phyloP scores from a whole-genome alignment of 2,888 invertebrate genomes.

The Syritta pipiens region DNA sequence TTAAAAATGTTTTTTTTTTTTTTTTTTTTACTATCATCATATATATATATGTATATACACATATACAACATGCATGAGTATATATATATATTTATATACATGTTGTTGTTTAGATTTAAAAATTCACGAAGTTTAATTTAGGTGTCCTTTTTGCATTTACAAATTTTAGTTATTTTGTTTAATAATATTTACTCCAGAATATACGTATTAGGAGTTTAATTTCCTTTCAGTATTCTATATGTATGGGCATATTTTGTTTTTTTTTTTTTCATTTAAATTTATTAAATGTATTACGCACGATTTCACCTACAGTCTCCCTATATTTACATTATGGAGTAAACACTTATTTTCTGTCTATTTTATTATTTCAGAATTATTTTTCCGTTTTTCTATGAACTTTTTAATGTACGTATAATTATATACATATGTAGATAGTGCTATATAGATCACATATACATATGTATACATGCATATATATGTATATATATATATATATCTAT shows the following conservation, averaged over 20 bases:
- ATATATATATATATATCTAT: conserved; percentile 16
- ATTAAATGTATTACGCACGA: conserved; percentile 28
- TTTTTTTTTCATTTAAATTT: conserved; percentile 32
- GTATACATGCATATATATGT: conserved; percentile 13
- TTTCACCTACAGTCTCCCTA: conserved; percentile 2
- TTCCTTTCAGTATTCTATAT: too few relatives aligned
- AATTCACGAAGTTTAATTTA: conserved; percentile 7
- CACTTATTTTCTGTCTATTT: conserved; percentile 8
- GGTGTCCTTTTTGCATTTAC: conserved; percentile 6
- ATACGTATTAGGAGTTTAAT: conserved; percentile 24
- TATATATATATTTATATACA: conserved; percentile 34
- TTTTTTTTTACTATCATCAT: conserved; percentile 50
- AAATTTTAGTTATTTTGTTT: not conserved
- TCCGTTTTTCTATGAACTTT: not conserved
- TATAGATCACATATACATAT: conserved; percentile 17
- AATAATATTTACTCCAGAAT: conserved; percentile 45
- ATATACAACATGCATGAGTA: conserved; percentile 32
- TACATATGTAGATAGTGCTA: not conserved
- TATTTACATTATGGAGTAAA: conserved; percentile 48
- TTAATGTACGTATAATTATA: conserved; percentile 10
- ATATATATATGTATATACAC: conserved; percentile 29
- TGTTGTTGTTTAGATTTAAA: conserved; percentile 12
- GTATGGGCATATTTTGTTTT: not conserved
- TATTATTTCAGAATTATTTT: not conserved
- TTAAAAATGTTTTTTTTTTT: conserved; percentile 42